Conservation (phyloP, 1,140 invertebrate genomes). For the Dysdera silvatica region DNA sequence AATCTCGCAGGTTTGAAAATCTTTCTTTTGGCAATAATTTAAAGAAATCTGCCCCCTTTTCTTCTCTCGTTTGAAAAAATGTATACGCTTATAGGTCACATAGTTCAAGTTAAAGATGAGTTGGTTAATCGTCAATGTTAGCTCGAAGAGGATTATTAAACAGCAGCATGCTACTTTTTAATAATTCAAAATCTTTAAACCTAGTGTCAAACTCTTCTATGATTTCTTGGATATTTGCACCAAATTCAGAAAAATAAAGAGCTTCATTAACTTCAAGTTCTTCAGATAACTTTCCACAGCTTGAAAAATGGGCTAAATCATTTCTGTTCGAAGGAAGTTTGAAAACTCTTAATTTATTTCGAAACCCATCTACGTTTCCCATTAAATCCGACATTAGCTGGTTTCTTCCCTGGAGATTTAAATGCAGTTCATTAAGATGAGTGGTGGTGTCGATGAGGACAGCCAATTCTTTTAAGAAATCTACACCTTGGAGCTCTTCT, state of each 20-base stretch:
- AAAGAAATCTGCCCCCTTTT: background rate
- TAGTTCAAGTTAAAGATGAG: background rate
- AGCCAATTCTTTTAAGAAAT: constrained; percentile 15
- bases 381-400: constrained; percentile 6
- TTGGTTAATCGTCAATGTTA: background rate
- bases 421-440: background rate
- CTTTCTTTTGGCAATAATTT: background rate
- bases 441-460: constrained; percentile 10
- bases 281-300: background rate
- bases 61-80: background rate
- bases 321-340: background rate
- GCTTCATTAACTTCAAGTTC: background rate
- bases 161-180: constrained; percentile 1
- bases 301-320: background rate
- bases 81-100: background rate
- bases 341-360: constrained; percentile 14
- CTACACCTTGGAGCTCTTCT: constrained; percentile 10
- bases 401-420: constrained; percentile 8
- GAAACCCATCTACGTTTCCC: constrained; percentile 19
- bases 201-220: background rate
- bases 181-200: background rate
- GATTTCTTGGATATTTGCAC: background rate
- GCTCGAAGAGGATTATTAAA: background rate
- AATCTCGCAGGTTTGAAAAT: background rate
- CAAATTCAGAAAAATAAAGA: background rate